Percentiles rank a stretch among this genome's conserved stretches.
These are phyloP conservation scores for Mimumesa dahlbomi DNA, from an alignment of 2,888 invertebrate species.

Conservation along the genomic window DNA sequence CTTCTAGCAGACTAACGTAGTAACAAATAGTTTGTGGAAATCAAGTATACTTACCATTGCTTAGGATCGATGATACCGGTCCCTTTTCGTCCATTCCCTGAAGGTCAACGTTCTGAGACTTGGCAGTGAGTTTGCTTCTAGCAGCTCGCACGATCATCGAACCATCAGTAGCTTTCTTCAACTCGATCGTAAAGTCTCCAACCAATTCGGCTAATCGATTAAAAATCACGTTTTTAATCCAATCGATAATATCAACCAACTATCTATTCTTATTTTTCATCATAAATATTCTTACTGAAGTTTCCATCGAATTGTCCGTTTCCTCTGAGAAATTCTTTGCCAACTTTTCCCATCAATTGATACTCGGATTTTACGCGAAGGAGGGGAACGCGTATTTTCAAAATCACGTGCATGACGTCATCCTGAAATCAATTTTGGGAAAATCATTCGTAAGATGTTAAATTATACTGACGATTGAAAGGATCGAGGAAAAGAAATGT, in stretches of 20 bases:
- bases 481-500: too few relatives aligned
- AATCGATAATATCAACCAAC: too few relatives aligned
- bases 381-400: constrained; percentile 73
- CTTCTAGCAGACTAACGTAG: too few relatives aligned
- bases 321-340: constrained; percentile 71
- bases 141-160: constrained; percentile 75
- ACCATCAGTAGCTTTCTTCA: constrained; percentile 71
- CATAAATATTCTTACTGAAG: constrained; percentile 73
- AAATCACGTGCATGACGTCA: constrained; percentile 77
- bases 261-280: too few relatives aligned
- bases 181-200: constrained; percentile 76
- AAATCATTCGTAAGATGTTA: neutral
- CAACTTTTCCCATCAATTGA: constrained; percentile 74
- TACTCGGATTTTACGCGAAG: constrained; percentile 73
- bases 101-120: constrained; percentile 66
- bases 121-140: constrained; percentile 72
- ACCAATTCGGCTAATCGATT: constrained; percentile 69
- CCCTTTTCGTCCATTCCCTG: constrained; percentile 76
- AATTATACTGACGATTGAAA: too few relatives aligned
- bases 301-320: constrained; percentile 73
- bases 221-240: neutral
- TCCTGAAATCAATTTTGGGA: constrained; percentile 62
- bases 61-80: constrained; percentile 71
- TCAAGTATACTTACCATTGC: constrained; percentile 66
- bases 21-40: too few relatives aligned